These are phyloP conservation scores for Hemiscyllium ocellatum DNA, from an alignment of 2,113 vertebrate species.

Conservation along the genomic window DNA sequence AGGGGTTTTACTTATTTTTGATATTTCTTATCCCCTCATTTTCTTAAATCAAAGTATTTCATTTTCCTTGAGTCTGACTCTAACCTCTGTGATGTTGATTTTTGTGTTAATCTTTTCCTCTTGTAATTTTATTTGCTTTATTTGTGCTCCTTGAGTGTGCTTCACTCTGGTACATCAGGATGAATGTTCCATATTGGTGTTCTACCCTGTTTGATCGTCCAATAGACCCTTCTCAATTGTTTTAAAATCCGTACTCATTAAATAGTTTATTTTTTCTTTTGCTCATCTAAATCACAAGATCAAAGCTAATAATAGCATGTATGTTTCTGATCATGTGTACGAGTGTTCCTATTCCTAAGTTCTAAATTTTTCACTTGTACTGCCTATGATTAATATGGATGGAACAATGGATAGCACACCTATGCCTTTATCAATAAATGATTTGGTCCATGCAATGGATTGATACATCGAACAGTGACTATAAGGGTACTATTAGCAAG, in stretches of 20 bases:
- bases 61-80: neutral
- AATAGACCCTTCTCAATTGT: neutral
- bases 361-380: neutral
- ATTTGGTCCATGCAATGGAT: neutral
- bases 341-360: neutral
- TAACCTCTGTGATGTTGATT: neutral
- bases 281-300: neutral
- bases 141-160: neutral
- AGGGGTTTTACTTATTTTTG: too few relatives aligned
- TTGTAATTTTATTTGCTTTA: neutral
- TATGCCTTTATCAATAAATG: neutral
- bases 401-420: neutral
- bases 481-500: neutral
- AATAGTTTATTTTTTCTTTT: neutral
- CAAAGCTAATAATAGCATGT: neutral
- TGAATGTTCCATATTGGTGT: neutral
- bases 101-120: neutral
- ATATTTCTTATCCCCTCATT: neutral
- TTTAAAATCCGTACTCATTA: neutral
- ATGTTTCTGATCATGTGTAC: neutral
- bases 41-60: neutral
- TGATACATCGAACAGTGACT: neutral
- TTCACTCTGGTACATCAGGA: neutral
- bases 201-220: neutral
- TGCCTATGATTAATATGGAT: neutral